Conservation (phyloP, 1,140 invertebrate genomes). For the Lasioglossum albipes region DNA sequence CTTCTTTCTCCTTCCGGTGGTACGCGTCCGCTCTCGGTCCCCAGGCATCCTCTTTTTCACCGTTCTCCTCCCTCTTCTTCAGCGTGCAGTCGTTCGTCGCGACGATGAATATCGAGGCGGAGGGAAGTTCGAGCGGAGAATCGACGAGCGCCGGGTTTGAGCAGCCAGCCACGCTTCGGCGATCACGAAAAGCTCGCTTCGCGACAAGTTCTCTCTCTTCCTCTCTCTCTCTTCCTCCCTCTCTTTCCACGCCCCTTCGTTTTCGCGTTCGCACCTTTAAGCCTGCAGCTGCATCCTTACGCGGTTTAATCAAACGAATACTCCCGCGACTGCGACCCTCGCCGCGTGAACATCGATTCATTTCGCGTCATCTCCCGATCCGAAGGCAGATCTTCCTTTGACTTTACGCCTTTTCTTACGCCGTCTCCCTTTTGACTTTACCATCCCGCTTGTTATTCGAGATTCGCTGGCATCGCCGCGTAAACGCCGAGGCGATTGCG, state of each 20-base stretch:
- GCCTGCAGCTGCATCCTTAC: background rate
- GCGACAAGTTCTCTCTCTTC: slow-evolving; percentile 14
- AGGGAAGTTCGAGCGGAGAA: slow-evolving; percentile 5
- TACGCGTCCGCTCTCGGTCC: background rate
- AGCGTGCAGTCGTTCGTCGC: background rate
- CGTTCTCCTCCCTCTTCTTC: background rate
- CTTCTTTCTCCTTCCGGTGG: slow-evolving; percentile 51
- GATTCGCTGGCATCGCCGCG: too few relatives aligned
- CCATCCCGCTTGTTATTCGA: too few relatives aligned
- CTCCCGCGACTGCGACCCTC: background rate
- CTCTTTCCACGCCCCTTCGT: background rate
- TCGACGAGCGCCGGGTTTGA: slow-evolving; percentile 40
- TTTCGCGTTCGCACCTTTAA: background rate
- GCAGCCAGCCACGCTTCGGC: slow-evolving; percentile 50
- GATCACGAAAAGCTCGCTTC: slow-evolving; percentile 33
- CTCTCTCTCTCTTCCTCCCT: background rate
- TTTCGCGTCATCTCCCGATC: background rate
- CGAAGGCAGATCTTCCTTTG: too few relatives aligned
- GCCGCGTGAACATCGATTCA: background rate
- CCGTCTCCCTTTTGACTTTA: too few relatives aligned
- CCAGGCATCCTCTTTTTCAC: slow-evolving; percentile 2
- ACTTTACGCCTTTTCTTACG: too few relatives aligned
- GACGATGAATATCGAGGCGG: slow-evolving; percentile 41
- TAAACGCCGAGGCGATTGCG: too few relatives aligned
- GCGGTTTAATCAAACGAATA: background rate